A percentile compares a stretch with the other conserved stretches of the same genome.
These are phyloP conservation scores for Ceratina australensis DNA, from an alignment of 1,140 invertebrate species.

Conservation along the genomic window DNA sequence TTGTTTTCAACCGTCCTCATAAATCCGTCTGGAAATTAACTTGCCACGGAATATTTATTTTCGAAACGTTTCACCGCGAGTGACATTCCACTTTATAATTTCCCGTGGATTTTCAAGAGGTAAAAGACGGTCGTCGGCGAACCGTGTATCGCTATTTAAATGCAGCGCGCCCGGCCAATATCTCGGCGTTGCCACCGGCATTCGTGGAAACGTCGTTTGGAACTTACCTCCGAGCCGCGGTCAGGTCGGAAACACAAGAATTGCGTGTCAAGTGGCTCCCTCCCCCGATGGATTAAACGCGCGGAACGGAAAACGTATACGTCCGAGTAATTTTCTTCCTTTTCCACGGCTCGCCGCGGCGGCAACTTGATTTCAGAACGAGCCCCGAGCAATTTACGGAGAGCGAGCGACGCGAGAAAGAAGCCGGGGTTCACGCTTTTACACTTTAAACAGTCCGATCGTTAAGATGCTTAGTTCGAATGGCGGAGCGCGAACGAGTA, in stretches of 20 bases:
- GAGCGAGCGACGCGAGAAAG: not conserved
- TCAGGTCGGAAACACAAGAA: not conserved
- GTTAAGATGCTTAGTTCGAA: not conserved
- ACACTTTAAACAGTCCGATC: conserved; percentile 12
- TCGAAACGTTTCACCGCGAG: not conserved
- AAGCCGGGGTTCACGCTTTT: not conserved
- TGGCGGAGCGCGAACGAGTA: no score
- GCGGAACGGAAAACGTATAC: conserved; percentile 10
- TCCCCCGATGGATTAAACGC: conserved; percentile 28
- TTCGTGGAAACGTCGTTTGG: conserved; percentile 28
- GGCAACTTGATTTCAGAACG: not conserved
- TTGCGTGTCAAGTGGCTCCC: conserved; percentile 19
- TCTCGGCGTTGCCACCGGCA: not conserved
- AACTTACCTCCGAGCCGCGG: no score
- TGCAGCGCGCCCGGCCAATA: not conserved
- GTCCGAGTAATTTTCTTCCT: conserved; percentile 13
- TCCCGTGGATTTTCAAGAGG: not conserved
- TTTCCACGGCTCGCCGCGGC: conserved; percentile 2
- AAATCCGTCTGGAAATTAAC: not conserved
- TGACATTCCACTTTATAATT: not conserved
- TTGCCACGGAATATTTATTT: not conserved
- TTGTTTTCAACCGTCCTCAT: not conserved
- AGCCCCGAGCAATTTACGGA: not conserved
- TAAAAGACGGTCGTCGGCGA: not conserved
- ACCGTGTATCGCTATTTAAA: conserved; percentile 5